Percentiles rank a stretch among this genome's conserved stretches.
Evolutionary conservation across 2,113 vertebrate species (phyloP).

Genomic region (Lophius piscatorius): DNA sequence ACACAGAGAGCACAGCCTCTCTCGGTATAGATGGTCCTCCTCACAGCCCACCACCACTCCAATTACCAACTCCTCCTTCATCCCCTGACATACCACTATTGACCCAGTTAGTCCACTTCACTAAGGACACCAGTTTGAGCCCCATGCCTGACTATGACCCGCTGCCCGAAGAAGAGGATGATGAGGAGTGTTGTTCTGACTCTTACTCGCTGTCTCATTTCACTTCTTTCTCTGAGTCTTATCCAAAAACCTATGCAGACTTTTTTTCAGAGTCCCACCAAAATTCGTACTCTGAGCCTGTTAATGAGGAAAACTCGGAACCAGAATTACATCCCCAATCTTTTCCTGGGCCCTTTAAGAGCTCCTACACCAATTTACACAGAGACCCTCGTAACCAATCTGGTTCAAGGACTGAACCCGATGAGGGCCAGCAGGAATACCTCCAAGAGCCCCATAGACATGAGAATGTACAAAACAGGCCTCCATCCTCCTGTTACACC

Average conservation of each 20-base stretch:
- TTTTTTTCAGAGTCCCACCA: slow-evolving; percentile 66
- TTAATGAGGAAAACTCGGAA: slow-evolving; percentile 48
- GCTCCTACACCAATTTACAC: slow-evolving; percentile 56
- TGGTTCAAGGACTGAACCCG: slow-evolving; percentile 21
- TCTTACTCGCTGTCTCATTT: slow-evolving; percentile 52
- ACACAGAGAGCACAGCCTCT: slow-evolving; percentile 75
- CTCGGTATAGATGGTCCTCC: slow-evolving; percentile 80
- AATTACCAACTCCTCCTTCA: slow-evolving; percentile 70
- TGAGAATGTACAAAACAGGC: slow-evolving; percentile 41
- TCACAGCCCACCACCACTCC: slow-evolving; percentile 72
- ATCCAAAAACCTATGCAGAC: slow-evolving; percentile 69
- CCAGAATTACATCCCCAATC: slow-evolving; percentile 60
- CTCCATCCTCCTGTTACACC: slow-evolving; percentile 16
- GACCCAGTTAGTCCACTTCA: slow-evolving; percentile 68
- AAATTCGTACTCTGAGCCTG: slow-evolving; percentile 54
- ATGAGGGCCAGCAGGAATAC: slow-evolving; percentile 40
- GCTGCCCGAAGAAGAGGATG: slow-evolving; percentile 60
- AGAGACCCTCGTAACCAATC: slow-evolving; percentile 43
- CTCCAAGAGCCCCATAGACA: slow-evolving; percentile 44
- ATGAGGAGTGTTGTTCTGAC: slow-evolving; percentile 63
- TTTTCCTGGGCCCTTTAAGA: slow-evolving; percentile 63
- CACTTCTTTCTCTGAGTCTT: slow-evolving; percentile 50
- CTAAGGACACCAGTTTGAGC: slow-evolving; percentile 63
- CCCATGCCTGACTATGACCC: slow-evolving; percentile 61
- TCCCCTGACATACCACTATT: slow-evolving; percentile 64